Evolutionary conservation across 2,888 invertebrate species (phyloP).

Genomic region (Plebejus melissa): DNA sequence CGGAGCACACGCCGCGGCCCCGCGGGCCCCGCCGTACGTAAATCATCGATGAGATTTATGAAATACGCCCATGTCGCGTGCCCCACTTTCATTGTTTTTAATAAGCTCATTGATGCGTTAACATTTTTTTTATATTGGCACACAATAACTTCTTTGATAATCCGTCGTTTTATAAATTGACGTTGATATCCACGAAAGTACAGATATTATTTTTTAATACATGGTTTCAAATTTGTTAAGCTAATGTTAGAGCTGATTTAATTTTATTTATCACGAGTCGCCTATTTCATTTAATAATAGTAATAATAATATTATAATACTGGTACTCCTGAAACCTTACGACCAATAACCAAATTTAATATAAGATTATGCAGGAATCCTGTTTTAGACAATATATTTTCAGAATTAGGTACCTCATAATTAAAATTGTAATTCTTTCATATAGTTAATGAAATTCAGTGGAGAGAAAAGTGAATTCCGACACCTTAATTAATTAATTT

Average conservation of each 20-base stretch:
- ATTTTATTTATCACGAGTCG: background rate
- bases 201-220: background rate
- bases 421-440: background rate
- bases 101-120: constrained; percentile 14
- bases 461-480: background rate
- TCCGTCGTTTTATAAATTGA: background rate
- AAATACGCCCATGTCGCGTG: constrained; percentile 38
- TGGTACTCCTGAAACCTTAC: background rate
- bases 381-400: background rate
- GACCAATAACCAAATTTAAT: background rate
- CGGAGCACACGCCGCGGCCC: constrained; percentile 34
- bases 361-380: background rate
- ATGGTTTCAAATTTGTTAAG: background rate
- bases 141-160: background rate
- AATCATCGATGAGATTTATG: constrained; percentile 44
- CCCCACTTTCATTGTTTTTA: constrained; percentile 32
- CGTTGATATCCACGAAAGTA: background rate
- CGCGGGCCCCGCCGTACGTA: constrained; percentile 35
- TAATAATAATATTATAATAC: background rate
- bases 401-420: background rate
- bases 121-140: constrained; percentile 17
- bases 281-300: too few species aligned
- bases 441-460: background rate
- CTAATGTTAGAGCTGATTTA: background rate
- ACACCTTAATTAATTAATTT: constrained; percentile 24